Evolutionary conservation across 2,888 invertebrate genomes (phyloP).

Genomic region (Erebia epiphron): DNA sequence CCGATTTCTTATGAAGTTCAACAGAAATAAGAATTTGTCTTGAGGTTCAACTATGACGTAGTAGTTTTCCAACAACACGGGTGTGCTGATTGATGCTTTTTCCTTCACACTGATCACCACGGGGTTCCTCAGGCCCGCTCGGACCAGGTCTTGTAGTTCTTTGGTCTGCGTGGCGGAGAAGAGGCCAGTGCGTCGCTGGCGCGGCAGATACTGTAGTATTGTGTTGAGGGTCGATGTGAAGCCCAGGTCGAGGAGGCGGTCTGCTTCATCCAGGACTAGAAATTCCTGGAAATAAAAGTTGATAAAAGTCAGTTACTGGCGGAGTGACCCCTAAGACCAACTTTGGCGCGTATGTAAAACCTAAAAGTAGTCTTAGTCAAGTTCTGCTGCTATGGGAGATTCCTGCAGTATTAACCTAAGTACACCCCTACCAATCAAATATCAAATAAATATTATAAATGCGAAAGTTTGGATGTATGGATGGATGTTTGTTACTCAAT

Average conservation of each 20-base stretch:
- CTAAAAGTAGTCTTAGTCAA: too few species aligned
- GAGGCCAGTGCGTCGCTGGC: constrained; percentile 97
- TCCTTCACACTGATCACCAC: constrained; percentile 95
- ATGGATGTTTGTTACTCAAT: too few species aligned
- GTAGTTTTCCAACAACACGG: constrained; percentile 88
- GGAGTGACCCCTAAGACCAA: too few species aligned
- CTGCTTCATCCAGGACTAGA: constrained; percentile 97
- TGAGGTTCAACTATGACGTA: constrained; percentile 90
- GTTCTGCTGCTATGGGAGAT: too few species aligned
- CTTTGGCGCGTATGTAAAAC: too few species aligned
- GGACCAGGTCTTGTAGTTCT: constrained; percentile 93
- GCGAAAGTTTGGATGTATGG: too few species aligned
- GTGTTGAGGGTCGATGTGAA: constrained; percentile 93
- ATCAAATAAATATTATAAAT: too few species aligned
- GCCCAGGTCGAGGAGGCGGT: constrained; percentile 95
- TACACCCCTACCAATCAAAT: too few species aligned
- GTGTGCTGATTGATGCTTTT: constrained; percentile 89
- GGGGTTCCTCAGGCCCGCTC: constrained; percentile 97
- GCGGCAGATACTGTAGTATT: constrained; percentile 95
- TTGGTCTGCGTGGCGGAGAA: constrained; percentile 99
- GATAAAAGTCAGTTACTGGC: too few species aligned
- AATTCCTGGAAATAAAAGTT: constrained; percentile 86
- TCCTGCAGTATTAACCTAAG: too few species aligned
- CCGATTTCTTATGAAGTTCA: constrained; percentile 88
- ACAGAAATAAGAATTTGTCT: constrained; percentile 90